Evolutionary conservation across 92 coral and sea anemone genomes (phyloP).

Genomic region (Porites divaricata): DNA sequence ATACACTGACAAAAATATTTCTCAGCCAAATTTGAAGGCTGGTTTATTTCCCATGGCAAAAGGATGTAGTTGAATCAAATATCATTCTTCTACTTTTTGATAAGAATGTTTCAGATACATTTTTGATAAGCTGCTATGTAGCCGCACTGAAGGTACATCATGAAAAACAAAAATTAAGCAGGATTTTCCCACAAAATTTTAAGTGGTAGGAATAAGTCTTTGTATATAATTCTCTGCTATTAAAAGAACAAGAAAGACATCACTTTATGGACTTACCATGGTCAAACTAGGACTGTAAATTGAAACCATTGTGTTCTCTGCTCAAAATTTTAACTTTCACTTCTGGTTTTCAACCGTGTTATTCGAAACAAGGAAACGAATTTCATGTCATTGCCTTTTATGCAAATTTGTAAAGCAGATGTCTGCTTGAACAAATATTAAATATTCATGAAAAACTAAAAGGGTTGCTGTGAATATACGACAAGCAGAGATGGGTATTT

Average conservation of each 20-base stretch:
- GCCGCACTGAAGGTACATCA: too few species aligned
- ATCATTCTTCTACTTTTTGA: neutral
- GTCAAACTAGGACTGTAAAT: neutral
- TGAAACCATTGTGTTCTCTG: neutral
- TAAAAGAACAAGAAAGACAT: neutral
- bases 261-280: neutral
- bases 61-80: neutral
- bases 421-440: constrained; percentile 48
- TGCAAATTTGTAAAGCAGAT: constrained; percentile 71
- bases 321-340: neutral
- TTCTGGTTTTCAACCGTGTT: constrained; percentile 11
- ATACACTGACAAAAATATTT: neutral
- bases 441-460: constrained; percentile 46
- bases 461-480: neutral
- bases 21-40: neutral
- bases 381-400: constrained; percentile 37
- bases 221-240: neutral
- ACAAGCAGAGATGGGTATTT: constrained; percentile 20
- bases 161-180: neutral
- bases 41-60: neutral
- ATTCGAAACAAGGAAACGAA: constrained; percentile 41
- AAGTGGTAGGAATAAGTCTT: neutral
- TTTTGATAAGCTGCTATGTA: too few species aligned
- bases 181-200: neutral
- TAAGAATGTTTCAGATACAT: neutral